Percentiles rank a stretch among this genome's conserved stretches.
phyloP scores from a whole-genome alignment of 2,113 vertebrate species.

The Perca fluviatilis region DNA sequence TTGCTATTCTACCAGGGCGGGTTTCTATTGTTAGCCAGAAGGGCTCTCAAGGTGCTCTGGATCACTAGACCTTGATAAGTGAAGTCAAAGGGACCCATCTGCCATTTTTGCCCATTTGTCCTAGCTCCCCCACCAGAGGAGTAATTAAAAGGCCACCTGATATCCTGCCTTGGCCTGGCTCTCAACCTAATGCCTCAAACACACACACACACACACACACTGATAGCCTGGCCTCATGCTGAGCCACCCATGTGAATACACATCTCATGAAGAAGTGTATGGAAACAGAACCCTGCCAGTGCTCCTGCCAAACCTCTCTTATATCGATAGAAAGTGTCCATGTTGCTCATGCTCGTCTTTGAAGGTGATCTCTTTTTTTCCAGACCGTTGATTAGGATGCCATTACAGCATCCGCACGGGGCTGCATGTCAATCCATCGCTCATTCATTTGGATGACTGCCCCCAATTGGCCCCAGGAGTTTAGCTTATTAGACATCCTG shows the following conservation, averaged over 20 bases:
- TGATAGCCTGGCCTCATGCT: constrained; percentile 33
- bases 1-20: not conserved
- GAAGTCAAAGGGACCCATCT: constrained; percentile 68
- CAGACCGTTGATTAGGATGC: constrained; percentile 37
- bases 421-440: constrained; percentile 58
- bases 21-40: constrained; percentile 46
- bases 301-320: constrained; percentile 21
- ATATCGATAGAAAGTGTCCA: constrained; percentile 23
- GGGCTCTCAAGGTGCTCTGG: constrained; percentile 53
- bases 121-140: constrained; percentile 39
- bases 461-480: constrained; percentile 54
- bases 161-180: constrained; percentile 36
- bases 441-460: constrained; percentile 75
- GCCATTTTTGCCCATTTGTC: constrained; percentile 27
- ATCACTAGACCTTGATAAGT: constrained; percentile 50
- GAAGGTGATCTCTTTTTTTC: constrained; percentile 50
- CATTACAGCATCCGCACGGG: constrained; percentile 41
- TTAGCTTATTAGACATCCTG: constrained; percentile 64
- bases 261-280: constrained; percentile 16
- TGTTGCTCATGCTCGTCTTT: constrained; percentile 21
- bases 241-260: constrained; percentile 50
- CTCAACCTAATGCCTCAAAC: not conserved
- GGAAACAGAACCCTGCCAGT: constrained; percentile 14
- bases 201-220: constrained; percentile 18
- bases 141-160: constrained; percentile 75